phyloP scores from a whole-genome alignment of 2,888 invertebrate genomes.

The Ormyrus nitidulus region DNA sequence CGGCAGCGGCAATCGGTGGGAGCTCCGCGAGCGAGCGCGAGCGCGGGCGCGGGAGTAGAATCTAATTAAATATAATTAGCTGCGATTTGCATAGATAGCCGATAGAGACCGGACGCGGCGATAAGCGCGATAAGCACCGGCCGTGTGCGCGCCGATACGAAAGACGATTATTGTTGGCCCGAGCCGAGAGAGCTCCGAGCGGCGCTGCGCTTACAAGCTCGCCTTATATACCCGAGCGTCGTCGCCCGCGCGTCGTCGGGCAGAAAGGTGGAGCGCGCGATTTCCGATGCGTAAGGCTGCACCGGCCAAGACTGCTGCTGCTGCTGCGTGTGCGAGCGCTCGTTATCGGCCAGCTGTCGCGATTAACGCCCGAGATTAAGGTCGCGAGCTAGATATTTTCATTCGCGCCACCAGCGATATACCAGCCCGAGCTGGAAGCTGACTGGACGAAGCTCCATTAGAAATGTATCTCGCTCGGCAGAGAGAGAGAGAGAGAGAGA shows the following conservation, averaged over 20 bases:
- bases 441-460: not conserved
- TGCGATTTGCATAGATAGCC: conserved; percentile 75
- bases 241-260: too few relatives aligned
- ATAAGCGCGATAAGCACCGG: conserved; percentile 68
- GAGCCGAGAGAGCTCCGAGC: not conserved
- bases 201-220: conserved; percentile 59
- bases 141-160: conserved; percentile 35
- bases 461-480: conserved; percentile 13
- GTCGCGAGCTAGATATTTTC: conserved; percentile 33
- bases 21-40: not conserved
- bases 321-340: not conserved
- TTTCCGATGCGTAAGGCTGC: too few relatives aligned
- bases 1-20: not conserved
- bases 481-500: not conserved
- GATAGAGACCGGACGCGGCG: conserved; percentile 72
- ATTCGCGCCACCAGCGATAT: conserved; percentile 5
- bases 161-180: too few relatives aligned
- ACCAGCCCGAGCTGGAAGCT: too few relatives aligned
- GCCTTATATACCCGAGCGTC: conserved; percentile 66
- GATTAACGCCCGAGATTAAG: conserved; percentile 23
- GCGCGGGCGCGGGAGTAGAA: conserved; percentile 67
- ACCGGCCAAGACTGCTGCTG: too few relatives aligned
- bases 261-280: too few relatives aligned
- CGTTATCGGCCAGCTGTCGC: conserved; percentile 8
- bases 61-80: conserved; percentile 76